Percentiles rank a stretch among this genome's conserved stretches.
Conservation (phyloP, 2,113 vertebrate genomes). For the Neogobius melanostomus region DNA sequence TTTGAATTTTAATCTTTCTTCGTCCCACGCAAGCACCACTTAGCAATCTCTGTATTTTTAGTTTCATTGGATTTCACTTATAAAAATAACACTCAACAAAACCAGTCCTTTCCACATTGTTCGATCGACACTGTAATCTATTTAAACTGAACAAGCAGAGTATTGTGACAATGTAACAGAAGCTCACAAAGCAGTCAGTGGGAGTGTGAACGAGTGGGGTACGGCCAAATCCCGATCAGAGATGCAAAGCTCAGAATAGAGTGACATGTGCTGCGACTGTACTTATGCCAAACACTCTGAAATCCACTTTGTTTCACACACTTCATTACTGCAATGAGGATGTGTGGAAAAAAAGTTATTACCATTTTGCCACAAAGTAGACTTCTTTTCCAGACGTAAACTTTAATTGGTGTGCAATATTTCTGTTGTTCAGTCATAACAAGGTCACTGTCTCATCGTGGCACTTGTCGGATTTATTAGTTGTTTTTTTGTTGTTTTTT, state of each 20-base stretch:
- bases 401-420: no score
- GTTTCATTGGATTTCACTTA: neutral
- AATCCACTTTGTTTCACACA: neutral
- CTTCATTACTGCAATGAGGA: neutral
- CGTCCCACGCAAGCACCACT: neutral
- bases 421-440: no score
- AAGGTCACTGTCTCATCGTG: no score
- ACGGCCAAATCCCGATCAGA: constrained; percentile 39
- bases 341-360: neutral
- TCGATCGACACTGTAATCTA: constrained; percentile 14
- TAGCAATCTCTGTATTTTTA: neutral
- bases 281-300: constrained; percentile 28
- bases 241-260: constrained; percentile 56
- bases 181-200: constrained; percentile 48
- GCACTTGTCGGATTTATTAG: no score
- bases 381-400: neutral
- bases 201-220: constrained; percentile 50
- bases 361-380: neutral
- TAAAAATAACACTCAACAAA: neutral
- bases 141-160: constrained; percentile 26
- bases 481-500: no score
- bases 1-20: no score
- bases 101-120: neutral
- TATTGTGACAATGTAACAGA: constrained; percentile 52
- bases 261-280: constrained; percentile 18